phyloP scores from a whole-genome alignment of 1,140 invertebrate species.

The Zaprionus taronus region DNA sequence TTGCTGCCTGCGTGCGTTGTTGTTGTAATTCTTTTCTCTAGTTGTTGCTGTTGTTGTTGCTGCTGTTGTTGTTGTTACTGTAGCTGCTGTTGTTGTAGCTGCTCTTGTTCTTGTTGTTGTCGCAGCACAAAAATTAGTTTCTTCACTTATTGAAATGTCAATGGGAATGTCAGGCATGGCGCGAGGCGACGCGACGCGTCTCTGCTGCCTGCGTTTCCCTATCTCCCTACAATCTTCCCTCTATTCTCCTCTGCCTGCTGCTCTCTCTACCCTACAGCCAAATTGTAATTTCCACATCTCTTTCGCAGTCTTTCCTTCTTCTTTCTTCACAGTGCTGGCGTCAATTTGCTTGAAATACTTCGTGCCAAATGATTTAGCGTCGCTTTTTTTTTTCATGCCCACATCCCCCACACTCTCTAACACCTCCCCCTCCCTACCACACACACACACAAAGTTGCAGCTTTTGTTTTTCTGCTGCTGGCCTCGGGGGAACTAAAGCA shows the following conservation, averaged over 20 bases:
- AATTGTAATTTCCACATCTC: constrained; percentile 79
- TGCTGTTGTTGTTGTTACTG: constrained; percentile 13
- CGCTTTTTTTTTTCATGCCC: constrained; percentile 51
- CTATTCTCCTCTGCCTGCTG: background rate
- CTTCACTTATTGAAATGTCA: constrained; percentile 83
- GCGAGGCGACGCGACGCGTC: background rate
- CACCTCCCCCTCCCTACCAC: background rate
- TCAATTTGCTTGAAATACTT: constrained; percentile 81
- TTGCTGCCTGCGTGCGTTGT: constrained; percentile 27
- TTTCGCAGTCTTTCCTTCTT: constrained; percentile 37
- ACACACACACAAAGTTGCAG: constrained; percentile 49
- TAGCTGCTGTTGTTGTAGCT: constrained; percentile 12
- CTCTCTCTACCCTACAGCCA: constrained; percentile 45
- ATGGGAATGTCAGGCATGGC: constrained; percentile 67
- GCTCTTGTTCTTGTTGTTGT: constrained; percentile 16
- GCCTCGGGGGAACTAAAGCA: constrained; percentile 33
- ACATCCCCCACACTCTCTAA: background rate
- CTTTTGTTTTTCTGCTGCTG: constrained; percentile 65
- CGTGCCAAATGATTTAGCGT: constrained; percentile 79
- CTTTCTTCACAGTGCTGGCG: constrained; percentile 40
- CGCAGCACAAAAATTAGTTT: constrained; percentile 76
- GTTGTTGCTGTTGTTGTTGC: background rate
- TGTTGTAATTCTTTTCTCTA: background rate
- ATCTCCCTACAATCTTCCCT: background rate
- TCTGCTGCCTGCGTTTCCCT: background rate